A percentile compares a stretch with the other conserved stretches of the same genome.
Evolutionary conservation across 2,113 vertebrate species (phyloP).

Genomic region (Irena cyanogastra): DNA sequence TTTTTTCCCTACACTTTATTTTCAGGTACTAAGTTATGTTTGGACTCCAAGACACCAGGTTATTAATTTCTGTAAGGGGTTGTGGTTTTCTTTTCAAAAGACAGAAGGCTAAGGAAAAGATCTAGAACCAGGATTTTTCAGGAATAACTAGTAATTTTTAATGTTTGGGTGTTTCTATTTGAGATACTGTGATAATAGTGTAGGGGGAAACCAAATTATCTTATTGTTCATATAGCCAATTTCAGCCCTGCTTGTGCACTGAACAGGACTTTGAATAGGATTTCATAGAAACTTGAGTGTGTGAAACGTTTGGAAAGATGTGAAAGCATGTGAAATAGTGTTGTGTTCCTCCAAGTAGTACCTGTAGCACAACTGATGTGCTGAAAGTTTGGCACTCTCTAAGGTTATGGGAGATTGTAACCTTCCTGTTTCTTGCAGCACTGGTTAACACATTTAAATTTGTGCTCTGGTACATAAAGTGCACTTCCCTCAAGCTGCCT

Average conservation of each 20-base stretch:
- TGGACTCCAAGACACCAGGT: neutral
- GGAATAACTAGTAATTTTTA: neutral
- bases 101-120: neutral
- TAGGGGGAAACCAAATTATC: neutral
- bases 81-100: neutral
- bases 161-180: neutral
- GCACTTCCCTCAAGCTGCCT: neutral
- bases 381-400: neutral
- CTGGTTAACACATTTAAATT: neutral
- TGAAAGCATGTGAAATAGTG: neutral
- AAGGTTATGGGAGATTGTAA: neutral
- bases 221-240: neutral
- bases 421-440: neutral
- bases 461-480: neutral
- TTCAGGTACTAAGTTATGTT: neutral
- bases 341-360: neutral
- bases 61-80: neutral
- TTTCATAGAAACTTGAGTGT: neutral
- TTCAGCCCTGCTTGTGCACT: neutral
- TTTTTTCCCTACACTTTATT: neutral
- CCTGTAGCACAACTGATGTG: neutral
- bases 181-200: neutral
- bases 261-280: neutral
- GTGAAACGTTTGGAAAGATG: neutral
- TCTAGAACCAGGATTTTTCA: neutral